A percentile compares a stretch with the other conserved stretches of the same genome.
Evolutionary conservation across 2,888 invertebrate species (phyloP).

Genomic region (Empis stercorea): DNA sequence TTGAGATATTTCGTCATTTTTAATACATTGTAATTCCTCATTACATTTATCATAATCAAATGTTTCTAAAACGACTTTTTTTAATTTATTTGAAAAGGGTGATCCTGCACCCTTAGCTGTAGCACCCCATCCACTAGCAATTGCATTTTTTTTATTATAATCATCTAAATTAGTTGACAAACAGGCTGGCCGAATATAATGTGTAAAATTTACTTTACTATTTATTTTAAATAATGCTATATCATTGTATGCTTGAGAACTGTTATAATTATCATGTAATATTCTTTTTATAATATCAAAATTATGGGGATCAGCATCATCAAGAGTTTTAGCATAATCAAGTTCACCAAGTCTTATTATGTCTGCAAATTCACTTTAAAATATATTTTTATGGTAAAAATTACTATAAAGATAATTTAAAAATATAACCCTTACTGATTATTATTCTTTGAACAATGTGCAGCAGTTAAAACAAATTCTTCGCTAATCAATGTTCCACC

Average conservation of each 20-base stretch:
- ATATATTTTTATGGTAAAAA: no score
- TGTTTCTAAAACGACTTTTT: conserved; percentile 39
- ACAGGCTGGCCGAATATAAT: conserved; percentile 38
- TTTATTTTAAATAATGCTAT: conserved; percentile 40
- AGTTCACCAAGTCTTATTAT: conserved; percentile 33
- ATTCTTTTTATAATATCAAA: conserved; percentile 23
- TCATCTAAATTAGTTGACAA: conserved; percentile 24
- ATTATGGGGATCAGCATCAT: conserved; percentile 25
- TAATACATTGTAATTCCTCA: conserved; percentile 15
- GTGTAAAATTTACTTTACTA: conserved; percentile 26
- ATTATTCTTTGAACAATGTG: conserved; percentile 22
- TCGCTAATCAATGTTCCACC: conserved; percentile 27
- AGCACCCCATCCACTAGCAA: conserved; percentile 40
- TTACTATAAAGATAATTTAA: no score
- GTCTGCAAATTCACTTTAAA: conserved; percentile 17
- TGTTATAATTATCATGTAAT: conserved; percentile 35
- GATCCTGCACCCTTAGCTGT: conserved; percentile 20
- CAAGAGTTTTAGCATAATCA: conserved; percentile 20
- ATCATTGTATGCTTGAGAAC: conserved; percentile 33
- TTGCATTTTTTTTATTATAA: conserved; percentile 20
- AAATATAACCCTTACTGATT: no score
- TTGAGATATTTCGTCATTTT: conserved; percentile 10
- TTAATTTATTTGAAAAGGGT: conserved; percentile 29
- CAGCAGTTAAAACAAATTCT: conserved; percentile 29
- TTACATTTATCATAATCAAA: conserved; percentile 33